Evolutionary conservation across 2,797 vertebrate species (phyloP).

Genomic region (Setipinna tenuifilis): DNA sequence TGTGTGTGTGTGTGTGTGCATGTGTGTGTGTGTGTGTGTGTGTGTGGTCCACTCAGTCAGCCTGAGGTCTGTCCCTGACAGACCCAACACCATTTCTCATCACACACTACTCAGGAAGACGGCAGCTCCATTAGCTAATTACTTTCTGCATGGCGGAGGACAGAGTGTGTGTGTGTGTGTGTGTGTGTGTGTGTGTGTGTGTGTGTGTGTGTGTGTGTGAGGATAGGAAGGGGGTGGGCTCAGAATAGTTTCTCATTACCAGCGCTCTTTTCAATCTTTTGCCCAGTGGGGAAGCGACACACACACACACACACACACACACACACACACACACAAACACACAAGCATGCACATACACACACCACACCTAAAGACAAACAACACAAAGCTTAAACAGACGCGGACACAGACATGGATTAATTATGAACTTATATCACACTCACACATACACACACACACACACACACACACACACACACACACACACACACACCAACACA

Average conservation of each 20-base stretch:
- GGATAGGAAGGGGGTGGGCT: conserved; percentile 18
- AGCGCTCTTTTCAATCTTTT: conserved; percentile 14
- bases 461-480: neutral
- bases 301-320: conserved; percentile 1
- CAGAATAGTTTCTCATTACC: conserved; percentile 6
- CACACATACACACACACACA: neutral
- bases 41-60: conserved; percentile 27
- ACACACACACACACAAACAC: neutral
- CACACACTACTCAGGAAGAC: conserved; percentile 34
- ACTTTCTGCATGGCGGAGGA: conserved; percentile 1
- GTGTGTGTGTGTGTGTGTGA: conserved; percentile 4
- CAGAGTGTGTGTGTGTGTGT: neutral
- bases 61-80: conserved; percentile 10
- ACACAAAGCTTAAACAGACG: neutral
- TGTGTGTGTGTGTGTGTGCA: conserved; percentile 20
- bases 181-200: conserved; percentile 10
- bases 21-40: conserved; percentile 26
- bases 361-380: neutral
- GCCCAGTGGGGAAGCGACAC: neutral
- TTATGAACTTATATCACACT: neutral
- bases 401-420: neutral
- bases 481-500: neutral
- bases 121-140: conserved; percentile 51
- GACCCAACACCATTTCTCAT: conserved; percentile 34
- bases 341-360: neutral